phyloP scores from a whole-genome alignment of 2,113 vertebrate species.

The Calidris pygmaea region DNA sequence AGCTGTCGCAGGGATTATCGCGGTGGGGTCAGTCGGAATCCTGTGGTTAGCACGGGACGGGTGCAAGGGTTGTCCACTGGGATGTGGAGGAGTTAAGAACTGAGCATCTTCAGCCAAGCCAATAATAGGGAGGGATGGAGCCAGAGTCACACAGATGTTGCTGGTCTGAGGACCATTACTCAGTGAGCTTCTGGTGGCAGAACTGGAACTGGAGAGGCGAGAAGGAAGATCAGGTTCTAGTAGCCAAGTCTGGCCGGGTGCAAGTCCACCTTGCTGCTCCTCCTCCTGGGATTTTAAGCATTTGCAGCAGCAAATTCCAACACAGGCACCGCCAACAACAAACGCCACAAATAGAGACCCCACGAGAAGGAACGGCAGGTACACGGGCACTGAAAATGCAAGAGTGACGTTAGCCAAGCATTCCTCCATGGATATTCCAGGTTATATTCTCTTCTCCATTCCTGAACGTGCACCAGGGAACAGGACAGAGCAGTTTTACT shows the following conservation, averaged over 20 bases:
- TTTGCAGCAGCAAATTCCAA: slow-evolving; percentile 72
- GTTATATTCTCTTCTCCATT: no score
- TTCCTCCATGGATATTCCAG: no score
- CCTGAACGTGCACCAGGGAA: background rate
- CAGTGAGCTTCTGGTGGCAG: background rate
- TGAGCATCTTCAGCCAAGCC: background rate
- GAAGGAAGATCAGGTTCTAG: slow-evolving; percentile 57
- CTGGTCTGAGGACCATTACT: background rate
- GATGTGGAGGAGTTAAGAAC: background rate
- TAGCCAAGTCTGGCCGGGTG: slow-evolving; percentile 57
- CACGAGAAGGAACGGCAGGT: slow-evolving; percentile 72
- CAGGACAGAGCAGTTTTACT: background rate
- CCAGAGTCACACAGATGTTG: slow-evolving; percentile 32
- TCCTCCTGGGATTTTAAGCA: slow-evolving; percentile 51
- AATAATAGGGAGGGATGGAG: slow-evolving; percentile 7
- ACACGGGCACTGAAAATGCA: slow-evolving; percentile 59
- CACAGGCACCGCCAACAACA: slow-evolving; percentile 43
- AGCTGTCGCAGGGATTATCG: slow-evolving; percentile 23
- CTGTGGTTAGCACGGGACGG: slow-evolving; percentile 16
- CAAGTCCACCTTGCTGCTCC: slow-evolving; percentile 6
- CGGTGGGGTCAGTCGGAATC: background rate
- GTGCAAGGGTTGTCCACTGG: slow-evolving; percentile 14
- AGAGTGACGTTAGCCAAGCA: background rate
- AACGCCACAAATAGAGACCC: slow-evolving; percentile 62
- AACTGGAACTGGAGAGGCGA: slow-evolving; percentile 47